Evolutionary conservation across 37 sponge, comb jelly and placozoan species (phyloP).

Genomic region (Hexactinellida sp.): DNA sequence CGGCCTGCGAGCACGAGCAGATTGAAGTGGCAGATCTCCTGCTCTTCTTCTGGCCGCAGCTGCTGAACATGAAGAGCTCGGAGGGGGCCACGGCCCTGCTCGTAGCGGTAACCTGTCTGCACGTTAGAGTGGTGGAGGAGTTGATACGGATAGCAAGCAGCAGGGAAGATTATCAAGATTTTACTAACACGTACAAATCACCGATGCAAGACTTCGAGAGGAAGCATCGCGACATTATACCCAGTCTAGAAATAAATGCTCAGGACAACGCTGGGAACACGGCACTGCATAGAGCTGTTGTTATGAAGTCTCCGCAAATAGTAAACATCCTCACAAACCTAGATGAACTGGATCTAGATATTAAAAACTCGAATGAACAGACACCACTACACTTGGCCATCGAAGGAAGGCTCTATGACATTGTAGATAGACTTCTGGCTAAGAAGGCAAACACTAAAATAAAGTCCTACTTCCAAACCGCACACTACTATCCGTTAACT

Average conservation of each 20-base stretch:
- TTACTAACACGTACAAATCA: background rate
- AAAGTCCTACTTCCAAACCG: background rate
- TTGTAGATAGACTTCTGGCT: background rate
- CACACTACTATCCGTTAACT: background rate
- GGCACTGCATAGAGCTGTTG: background rate
- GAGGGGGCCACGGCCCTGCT: background rate
- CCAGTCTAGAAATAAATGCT: background rate
- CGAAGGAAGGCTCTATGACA: background rate
- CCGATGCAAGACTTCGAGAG: background rate
- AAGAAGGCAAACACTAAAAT: background rate
- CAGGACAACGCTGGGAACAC: background rate
- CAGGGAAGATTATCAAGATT: background rate
- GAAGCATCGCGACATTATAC: background rate
- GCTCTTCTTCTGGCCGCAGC: background rate
- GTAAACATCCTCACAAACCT: background rate
- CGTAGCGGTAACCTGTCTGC: background rate
- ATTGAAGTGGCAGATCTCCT: background rate
- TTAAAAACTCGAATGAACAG: background rate
- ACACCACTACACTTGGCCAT: background rate
- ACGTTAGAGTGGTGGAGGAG: background rate
- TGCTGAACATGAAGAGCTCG: background rate
- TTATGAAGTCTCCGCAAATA: background rate
- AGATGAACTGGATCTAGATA: background rate
- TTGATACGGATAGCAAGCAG: background rate
- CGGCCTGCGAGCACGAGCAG: background rate